These are phyloP conservation scores for Pseudonaja textilis DNA, from an alignment of 2,113 vertebrate genomes.

Conservation along the genomic window DNA sequence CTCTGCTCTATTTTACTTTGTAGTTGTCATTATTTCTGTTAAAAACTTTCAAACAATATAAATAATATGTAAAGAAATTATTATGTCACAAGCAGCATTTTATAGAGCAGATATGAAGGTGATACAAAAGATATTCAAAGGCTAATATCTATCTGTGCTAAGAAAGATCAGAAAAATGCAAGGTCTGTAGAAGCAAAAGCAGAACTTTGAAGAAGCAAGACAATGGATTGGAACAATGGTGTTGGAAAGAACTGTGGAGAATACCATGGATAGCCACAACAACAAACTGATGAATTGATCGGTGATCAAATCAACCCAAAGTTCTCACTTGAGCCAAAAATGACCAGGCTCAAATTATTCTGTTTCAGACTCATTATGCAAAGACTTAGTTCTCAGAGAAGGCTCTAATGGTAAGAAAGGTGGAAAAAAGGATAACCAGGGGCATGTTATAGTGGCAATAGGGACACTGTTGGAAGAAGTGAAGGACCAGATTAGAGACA, in stretches of 20 bases:
- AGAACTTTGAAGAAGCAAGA: neutral
- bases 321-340: neutral
- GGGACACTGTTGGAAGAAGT: neutral
- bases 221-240: neutral
- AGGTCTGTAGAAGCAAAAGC: neutral
- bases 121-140: neutral
- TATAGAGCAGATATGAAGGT: neutral
- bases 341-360: neutral
- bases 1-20: neutral
- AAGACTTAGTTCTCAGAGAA: neutral
- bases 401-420: neutral
- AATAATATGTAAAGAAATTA: neutral
- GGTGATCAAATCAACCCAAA: neutral
- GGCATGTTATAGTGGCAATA: neutral
- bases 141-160: neutral
- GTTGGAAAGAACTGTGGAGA: neutral
- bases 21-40: neutral
- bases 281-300: neutral
- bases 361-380: neutral
- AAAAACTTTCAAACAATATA: neutral
- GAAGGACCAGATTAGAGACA: neutral
- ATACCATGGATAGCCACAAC: neutral
- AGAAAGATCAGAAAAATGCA: neutral
- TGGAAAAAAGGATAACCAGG: neutral
- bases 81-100: neutral